Evolutionary conservation across 2,888 invertebrate species (phyloP), one percentile per base, ranked within the genome.

Genomic region (Pristionchus mayeri): DNA sequence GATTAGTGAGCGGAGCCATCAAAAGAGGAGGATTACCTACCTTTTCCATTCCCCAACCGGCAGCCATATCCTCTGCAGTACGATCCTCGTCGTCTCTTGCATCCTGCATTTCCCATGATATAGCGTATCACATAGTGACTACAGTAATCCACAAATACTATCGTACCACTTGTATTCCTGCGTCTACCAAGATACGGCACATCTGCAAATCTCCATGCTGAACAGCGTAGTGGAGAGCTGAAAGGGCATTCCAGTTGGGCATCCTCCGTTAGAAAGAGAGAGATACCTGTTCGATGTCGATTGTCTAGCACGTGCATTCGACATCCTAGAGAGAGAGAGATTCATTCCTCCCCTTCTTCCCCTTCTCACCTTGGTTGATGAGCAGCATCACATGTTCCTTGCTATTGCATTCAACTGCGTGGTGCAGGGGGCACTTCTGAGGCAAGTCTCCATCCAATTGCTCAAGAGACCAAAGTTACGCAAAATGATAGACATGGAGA

Each of bases 201-300:
- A 78, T 78, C 18, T 13, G 18, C 7, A 78, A 16, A 24, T 78
- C 76, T 3, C 50, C 27, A n/a, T 50, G 50, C 3, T 50, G 16
- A 21, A 78, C 76, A 9, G 76, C 76, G 34, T 78, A 78, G 76
- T 78, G 76, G 9, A 78, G 76, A 9, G 76, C 50, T n/a, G n/a
- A n/a, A n/a, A n/a, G n/a, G n/a, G n/a, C n/a, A n/a, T n/a, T n/a
- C n/a, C n/a, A n/a, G n/a, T n/a, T n/a, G n/a, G n/a, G n/a, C n/a
- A n/a, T n/a, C n/a, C n/a, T n/a, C n/a, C n/a, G n/a, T n/a, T n/a
- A n/a, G n/a, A n/a, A n/a, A n/a, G n/a, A n/a, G n/a, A n/a, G n/a
- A n/a, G n/a, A n/a, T n/a, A n/a, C n/a, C n/a, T 6, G 76, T 50
- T 21, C 76, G 30, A 11, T 50, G 27, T 0, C 76, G 76, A 24